These are phyloP conservation scores for Solenopsis invicta DNA, from an alignment of 1,140 invertebrate genomes.

Conservation along the genomic window DNA sequence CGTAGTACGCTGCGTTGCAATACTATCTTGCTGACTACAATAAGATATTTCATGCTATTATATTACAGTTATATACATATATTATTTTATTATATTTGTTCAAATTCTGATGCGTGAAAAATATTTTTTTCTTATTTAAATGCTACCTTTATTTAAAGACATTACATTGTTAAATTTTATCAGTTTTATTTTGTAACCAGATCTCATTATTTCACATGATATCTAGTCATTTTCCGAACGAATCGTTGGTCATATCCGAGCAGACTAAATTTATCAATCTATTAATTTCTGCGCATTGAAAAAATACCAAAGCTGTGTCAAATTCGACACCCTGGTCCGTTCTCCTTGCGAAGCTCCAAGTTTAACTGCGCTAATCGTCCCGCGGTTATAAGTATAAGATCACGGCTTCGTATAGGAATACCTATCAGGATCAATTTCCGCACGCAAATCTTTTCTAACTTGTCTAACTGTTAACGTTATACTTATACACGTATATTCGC, in stretches of 20 bases:
- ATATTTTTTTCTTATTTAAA: background rate
- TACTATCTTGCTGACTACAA: constrained; percentile 24
- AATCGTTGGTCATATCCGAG: background rate
- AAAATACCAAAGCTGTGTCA: background rate
- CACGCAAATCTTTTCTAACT: background rate
- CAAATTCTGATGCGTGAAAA: background rate
- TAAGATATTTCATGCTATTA: constrained; percentile 25
- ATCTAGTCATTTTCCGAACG: background rate
- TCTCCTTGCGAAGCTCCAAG: background rate
- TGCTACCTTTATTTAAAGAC: background rate
- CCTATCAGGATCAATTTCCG: background rate
- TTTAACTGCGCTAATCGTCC: constrained; percentile 21
- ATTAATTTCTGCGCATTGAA: background rate
- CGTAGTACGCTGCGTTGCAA: constrained; percentile 4
- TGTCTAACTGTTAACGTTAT: background rate
- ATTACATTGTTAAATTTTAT: background rate
- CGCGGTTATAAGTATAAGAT: background rate
- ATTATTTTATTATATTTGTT: constrained; percentile 26
- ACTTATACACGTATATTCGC: background rate
- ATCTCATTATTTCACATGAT: background rate
- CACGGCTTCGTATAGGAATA: too few relatives aligned
- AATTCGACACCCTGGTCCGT: background rate
- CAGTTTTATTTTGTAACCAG: background rate
- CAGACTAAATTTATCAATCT: background rate
- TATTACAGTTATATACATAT: background rate